Base-by-base conservation (phyloP, 2,797 vertebrate species). In the Sphenopsis melanotis region DNA sequence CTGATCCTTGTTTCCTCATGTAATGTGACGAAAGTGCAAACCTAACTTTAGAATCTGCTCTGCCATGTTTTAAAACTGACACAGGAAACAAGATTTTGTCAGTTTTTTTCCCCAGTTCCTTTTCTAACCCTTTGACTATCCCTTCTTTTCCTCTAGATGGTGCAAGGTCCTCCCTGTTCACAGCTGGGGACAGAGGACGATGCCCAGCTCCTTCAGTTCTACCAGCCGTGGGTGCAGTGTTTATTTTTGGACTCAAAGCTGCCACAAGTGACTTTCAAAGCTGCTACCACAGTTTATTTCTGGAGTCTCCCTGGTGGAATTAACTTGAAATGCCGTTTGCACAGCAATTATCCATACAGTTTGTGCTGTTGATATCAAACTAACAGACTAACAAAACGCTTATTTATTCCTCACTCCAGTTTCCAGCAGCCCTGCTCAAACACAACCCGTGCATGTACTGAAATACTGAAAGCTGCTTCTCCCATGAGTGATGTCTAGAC, bases 211-310 rank as follows among this genome's bases (percentile, higher is more conserved):
- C 59, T 29, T n/a, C 13, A 30, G 21, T 47, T 96, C 72, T 13
- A 94, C 6, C 4, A 93, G 74, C 70, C 10, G 61, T 14, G 82
- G 52, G 39, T 55, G 41, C 50, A 61, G 81, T 5, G 7, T 85
- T 95, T 97, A 96, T 97, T 97, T 97, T 80, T 92, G 93, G 87
- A 96, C 57, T 44, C 76, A 47, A 63, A 92, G 92, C 83, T 89
- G 53, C 90, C 94, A 65, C 37, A 92, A 83, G n/a, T 32, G 68
- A 65, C 76, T 95, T 89, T 61, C 76, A 96, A 84, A 96, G 93
- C 82, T 80, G 94, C 77, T 63, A 52, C 83, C 41, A 30, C 0
- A 2, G 59, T 94, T 96, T 95, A 96, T 97, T 97, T 97, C 94
- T 95, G 95, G 88, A 97, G 81, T 39, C 69, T 94, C 75, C 59